A percentile compares a stretch with the other conserved stretches of the same genome.
Evolutionary conservation across 1,140 invertebrate species (phyloP).

Genomic region (Galendromus occidentalis): DNA sequence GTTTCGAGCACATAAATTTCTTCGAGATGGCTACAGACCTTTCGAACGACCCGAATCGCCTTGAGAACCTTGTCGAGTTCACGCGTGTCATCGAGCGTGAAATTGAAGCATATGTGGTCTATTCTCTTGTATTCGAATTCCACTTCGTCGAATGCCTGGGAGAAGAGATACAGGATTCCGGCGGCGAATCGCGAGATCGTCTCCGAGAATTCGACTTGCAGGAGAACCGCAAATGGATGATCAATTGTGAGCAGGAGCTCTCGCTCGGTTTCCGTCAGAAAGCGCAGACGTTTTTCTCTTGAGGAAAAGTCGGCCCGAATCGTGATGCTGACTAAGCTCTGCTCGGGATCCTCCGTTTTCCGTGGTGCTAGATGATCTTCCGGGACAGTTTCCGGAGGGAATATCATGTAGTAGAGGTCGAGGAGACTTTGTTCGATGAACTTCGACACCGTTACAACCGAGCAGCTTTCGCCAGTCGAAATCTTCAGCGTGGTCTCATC

Average conservation of each 20-base stretch:
- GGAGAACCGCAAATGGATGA: neutral
- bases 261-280: neutral
- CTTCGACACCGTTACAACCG: neutral
- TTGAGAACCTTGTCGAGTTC: neutral
- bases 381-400: neutral
- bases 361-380: neutral
- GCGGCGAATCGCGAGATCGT: conserved; percentile 1
- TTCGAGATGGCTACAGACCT: neutral
- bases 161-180: neutral
- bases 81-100: neutral
- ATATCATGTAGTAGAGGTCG: neutral
- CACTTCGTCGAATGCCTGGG: neutral
- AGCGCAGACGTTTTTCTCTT: neutral
- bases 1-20: neutral
- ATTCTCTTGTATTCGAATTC: neutral
- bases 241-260: neutral
- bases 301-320: neutral
- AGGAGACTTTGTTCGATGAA: conserved; percentile 8
- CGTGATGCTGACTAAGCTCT: neutral
- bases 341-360: neutral
- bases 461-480: neutral
- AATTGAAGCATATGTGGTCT: neutral
- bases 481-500: too few species aligned
- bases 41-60: neutral
- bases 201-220: neutral